Base-by-base conservation (phyloP, 2,113 vertebrate species). In the Labrus mixtus region DNA sequence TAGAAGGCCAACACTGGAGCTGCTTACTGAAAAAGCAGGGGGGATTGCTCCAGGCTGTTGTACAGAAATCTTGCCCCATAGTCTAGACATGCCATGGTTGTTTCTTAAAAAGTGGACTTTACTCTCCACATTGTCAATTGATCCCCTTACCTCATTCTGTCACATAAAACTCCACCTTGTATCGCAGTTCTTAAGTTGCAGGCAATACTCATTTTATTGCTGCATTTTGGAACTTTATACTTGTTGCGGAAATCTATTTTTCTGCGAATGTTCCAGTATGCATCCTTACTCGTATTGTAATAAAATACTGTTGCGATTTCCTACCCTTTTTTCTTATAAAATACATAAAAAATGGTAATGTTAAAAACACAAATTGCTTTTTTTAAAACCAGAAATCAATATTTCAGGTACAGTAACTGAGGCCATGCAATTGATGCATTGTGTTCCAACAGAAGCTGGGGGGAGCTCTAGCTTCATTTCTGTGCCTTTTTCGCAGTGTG, bases 401-500 rank as follows among this genome's bases (percentile, higher is more conserved):
- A 37, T 61, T 51, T 51, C 20, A 77, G 8, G 57, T 48, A 55
- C 54, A 62, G 37, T 59, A 60, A 79, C 13, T 17, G 37, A 37
- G 22, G 3, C 68, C 58, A 22, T 41, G 58, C 29, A 68, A 23
- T 64, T 11, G 9, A 64, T 62, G 83, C 63, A 79, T 76, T 81
- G 78, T 75, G 55, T 75, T 69, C 46, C n/a, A 22, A 6, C 19
- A 72, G 71, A 84, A 87, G 92, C 91, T 91, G 86, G 93, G 88
- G 90, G 93, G 90, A 81, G 91, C 92, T 93, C 86, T 89, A 80
- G 91, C 86, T 86, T 91, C 91, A 92, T 78, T 33, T 74, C 58
- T 78, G 1, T 37, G 23, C 23, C 51, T 75, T 19, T 71, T 0
- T 71, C 29, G 29, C 29, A 51, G 36, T 61, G 55, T 66, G 68